These are phyloP conservation scores for Tineola bisselliella DNA, from an alignment of 2,888 invertebrate species.

Conservation along the genomic window DNA sequence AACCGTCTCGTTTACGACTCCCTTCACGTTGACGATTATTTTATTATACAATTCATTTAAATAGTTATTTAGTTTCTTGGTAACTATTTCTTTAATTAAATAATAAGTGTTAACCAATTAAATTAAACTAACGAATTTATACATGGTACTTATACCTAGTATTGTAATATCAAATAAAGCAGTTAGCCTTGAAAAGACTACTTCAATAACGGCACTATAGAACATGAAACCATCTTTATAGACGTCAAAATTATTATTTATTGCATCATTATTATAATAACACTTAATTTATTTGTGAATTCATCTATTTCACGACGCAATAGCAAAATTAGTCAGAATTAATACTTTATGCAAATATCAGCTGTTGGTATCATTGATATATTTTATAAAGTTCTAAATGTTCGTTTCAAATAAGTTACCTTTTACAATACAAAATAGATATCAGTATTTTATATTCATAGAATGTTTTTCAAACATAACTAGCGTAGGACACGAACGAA, in stretches of 20 bases:
- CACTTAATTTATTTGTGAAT: too few species aligned
- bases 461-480: not conserved
- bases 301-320: too few species aligned
- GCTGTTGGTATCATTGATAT: too few species aligned
- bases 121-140: not conserved
- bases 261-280: too few species aligned
- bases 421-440: too few species aligned
- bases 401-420: too few species aligned
- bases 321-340: too few species aligned
- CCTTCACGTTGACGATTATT: not conserved
- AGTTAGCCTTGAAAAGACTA: not conserved
- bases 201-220: not conserved
- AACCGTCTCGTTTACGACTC: not conserved
- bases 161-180: not conserved
- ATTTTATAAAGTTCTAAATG: too few species aligned
- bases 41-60: not conserved
- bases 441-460: too few species aligned
- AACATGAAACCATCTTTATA: not conserved
- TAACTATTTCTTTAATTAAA: not conserved
- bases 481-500: not conserved
- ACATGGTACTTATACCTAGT: not conserved
- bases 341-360: too few species aligned
- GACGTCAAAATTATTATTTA: too few species aligned
- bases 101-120: too few species aligned
- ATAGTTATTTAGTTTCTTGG: not conserved